Evolutionary conservation across 2,797 vertebrate species (phyloP).

Genomic region (Poecilia velifera): DNA sequence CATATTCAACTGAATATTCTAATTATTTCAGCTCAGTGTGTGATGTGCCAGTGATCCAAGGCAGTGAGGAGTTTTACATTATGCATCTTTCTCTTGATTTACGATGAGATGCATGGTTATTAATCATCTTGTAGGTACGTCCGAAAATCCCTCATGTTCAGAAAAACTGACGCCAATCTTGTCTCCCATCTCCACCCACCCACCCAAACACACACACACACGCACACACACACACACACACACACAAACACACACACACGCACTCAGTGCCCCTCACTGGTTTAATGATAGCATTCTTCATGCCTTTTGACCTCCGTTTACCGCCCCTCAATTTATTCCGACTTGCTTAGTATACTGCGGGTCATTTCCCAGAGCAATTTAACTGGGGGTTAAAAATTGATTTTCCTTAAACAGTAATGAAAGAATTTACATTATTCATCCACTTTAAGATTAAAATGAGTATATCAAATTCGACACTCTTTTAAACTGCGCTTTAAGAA

Average conservation of each 20-base stretch:
- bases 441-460: conserved; percentile 62
- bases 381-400: conserved; percentile 64
- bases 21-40: conserved; percentile 10
- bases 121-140: conserved; percentile 13
- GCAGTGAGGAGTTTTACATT: conserved; percentile 8
- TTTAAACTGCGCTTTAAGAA: conserved; percentile 28
- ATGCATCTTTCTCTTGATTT: conserved; percentile 23
- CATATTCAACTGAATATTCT: background rate
- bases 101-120: conserved; percentile 9
- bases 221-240: conserved; percentile 10
- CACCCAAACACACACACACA: conserved; percentile 2
- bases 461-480: conserved; percentile 58
- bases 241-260: background rate
- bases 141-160: conserved; percentile 7
- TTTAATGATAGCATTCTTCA: conserved; percentile 26
- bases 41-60: conserved; percentile 1
- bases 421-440: conserved; percentile 72
- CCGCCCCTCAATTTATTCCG: conserved; percentile 48
- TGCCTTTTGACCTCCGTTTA: conserved; percentile 58
- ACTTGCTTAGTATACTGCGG: conserved; percentile 16
- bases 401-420: conserved; percentile 58
- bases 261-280: background rate
- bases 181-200: background rate
- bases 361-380: conserved; percentile 50
- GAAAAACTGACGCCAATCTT: conserved; percentile 13